phyloP scores from a whole-genome alignment of 2,797 vertebrate species.

The Lateolabrax maculatus region DNA sequence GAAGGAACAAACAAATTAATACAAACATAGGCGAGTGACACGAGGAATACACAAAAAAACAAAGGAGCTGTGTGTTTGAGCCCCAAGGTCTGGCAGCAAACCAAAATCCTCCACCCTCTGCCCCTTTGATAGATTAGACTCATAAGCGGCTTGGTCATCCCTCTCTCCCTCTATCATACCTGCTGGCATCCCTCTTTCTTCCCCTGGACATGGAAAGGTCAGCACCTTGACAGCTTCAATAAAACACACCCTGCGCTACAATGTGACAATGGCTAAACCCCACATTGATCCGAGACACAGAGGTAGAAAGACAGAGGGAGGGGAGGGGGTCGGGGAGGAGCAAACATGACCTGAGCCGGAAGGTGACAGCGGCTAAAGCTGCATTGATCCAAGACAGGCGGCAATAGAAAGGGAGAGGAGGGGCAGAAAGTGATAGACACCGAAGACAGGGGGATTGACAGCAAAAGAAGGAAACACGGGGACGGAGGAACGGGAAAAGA shows the following conservation, averaged over 20 bases:
- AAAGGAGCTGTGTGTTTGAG: neutral
- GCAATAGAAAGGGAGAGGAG: neutral
- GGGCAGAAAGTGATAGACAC: neutral
- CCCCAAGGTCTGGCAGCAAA: constrained; percentile 8
- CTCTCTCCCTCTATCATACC: constrained; percentile 40
- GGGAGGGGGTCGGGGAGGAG: no score
- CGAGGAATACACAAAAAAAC: neutral
- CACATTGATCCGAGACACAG: constrained; percentile 41
- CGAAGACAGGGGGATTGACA: neutral
- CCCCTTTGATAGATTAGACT: constrained; percentile 47
- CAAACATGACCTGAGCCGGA: constrained; percentile 30
- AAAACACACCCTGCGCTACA: constrained; percentile 58
- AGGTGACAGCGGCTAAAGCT: constrained; percentile 32
- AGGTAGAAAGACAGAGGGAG: neutral
- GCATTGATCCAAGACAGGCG: constrained; percentile 35
- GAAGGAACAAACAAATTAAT: neutral
- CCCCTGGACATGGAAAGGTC: constrained; percentile 62
- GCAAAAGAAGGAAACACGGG: neutral
- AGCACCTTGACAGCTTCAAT: constrained; percentile 62
- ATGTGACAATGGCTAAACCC: constrained; percentile 29
- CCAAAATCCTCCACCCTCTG: neutral
- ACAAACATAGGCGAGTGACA: neutral
- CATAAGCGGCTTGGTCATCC: constrained; percentile 42
- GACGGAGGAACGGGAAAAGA: neutral
- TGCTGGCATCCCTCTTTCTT: constrained; percentile 47